Evolutionary conservation across 2,888 invertebrate species (phyloP).

Genomic region (Pachliopta kotzebuea): DNA sequence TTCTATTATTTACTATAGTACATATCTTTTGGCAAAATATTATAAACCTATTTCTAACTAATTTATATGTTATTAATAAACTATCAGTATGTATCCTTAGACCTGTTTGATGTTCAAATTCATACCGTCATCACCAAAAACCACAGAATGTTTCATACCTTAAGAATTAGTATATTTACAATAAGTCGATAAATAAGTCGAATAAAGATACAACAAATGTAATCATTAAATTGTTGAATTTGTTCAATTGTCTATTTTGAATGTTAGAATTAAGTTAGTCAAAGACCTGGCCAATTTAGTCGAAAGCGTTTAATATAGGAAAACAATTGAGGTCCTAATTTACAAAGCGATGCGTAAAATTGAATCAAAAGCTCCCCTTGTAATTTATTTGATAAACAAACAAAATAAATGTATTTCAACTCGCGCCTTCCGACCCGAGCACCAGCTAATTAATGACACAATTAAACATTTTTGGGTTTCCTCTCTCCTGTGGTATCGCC

Average conservation of each 20-base stretch:
- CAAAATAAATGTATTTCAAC: slow-evolving; percentile 7
- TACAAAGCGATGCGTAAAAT: slow-evolving; percentile 23
- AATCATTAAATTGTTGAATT: background rate
- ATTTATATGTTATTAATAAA: no score
- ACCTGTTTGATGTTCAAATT: no score
- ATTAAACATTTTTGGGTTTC: slow-evolving; percentile 4
- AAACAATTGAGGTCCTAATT: slow-evolving; percentile 21
- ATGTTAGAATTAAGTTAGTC: background rate
- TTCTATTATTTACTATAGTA: no score
- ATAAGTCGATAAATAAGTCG: background rate
- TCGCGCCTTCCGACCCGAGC: background rate
- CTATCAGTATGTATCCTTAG: no score
- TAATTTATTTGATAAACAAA: slow-evolving; percentile 10
- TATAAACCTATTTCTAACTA: no score
- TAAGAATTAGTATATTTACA: background rate
- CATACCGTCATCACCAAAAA: no score
- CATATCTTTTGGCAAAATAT: no score
- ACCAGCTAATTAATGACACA: slow-evolving; percentile 2
- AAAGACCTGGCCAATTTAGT: slow-evolving; percentile 12
- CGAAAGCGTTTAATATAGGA: slow-evolving; percentile 10
- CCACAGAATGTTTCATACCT: background rate
- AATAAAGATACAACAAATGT: background rate
- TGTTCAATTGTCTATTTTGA: background rate
- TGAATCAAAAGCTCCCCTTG: slow-evolving; percentile 19
- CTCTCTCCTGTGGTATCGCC: background rate